Evolutionary conservation across 2,113 vertebrate species (phyloP).

Genomic region (Boleophthalmus pectinirostris): DNA sequence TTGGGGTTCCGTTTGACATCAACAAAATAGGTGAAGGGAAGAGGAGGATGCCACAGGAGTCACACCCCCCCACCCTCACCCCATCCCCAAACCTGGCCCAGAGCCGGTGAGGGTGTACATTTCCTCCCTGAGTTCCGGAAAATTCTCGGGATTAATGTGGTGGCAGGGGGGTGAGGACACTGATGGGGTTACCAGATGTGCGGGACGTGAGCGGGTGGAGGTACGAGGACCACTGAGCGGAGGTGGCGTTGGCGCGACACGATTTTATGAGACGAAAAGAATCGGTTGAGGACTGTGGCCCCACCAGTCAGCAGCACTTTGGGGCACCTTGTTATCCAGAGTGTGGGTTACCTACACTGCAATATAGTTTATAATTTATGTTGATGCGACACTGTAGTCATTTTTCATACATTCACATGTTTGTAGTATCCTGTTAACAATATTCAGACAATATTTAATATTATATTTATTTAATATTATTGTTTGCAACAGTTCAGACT

Average conservation of each 20-base stretch:
- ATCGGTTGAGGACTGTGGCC: conserved; percentile 61
- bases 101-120: conserved; percentile 69
- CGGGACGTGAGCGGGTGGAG: conserved; percentile 14
- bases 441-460: too few species aligned
- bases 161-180: conserved; percentile 63
- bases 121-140: conserved; percentile 72
- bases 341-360: background rate
- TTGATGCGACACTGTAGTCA: too few species aligned
- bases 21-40: background rate
- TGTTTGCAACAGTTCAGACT: too few species aligned
- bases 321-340: conserved; percentile 75
- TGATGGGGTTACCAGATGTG: conserved; percentile 79
- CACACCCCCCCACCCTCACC: conserved; percentile 10
- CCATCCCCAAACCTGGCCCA: conserved; percentile 55
- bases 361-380: background rate
- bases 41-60: conserved; percentile 27
- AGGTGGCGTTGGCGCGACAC: conserved; percentile 47
- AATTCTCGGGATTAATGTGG: conserved; percentile 77
- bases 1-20: background rate
- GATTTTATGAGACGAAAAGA: conserved; percentile 76
- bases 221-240: conserved; percentile 34
- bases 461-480: too few species aligned
- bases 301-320: conserved; percentile 70
- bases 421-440: too few species aligned
- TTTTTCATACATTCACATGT: too few species aligned